A percentile compares a stretch with the other conserved stretches of the same genome.
phyloP scores from a whole-genome alignment of 2,888 invertebrate genomes.

The Agelastica alni region DNA sequence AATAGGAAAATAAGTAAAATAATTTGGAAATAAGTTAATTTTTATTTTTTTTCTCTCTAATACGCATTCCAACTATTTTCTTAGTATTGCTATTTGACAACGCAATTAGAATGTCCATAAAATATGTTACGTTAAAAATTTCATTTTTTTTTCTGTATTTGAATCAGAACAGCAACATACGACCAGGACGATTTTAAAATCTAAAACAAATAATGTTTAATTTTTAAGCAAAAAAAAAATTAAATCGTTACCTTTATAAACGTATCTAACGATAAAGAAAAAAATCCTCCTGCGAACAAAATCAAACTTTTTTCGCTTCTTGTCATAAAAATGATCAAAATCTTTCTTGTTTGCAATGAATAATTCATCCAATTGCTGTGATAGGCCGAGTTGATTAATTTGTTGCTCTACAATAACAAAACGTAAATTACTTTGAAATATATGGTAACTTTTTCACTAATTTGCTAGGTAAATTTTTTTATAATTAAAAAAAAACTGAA shows the following conservation, averaged over 20 bases:
- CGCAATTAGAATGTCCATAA: too few species aligned
- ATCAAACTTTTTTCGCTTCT: slow-evolving; percentile 58
- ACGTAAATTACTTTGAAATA: background rate
- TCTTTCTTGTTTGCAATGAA: slow-evolving; percentile 53
- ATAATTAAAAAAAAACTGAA: too few species aligned
- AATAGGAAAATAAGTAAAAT: too few species aligned
- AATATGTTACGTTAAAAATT: too few species aligned
- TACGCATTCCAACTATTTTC: too few species aligned
- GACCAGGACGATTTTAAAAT: slow-evolving; percentile 63
- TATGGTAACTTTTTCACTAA: too few species aligned
- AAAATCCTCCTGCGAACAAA: slow-evolving; percentile 58
- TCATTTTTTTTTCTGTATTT: slow-evolving; percentile 17
- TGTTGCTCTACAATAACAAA: slow-evolving; percentile 54
- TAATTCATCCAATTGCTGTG: slow-evolving; percentile 53
- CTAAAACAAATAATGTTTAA: slow-evolving; percentile 53
- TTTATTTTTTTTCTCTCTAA: too few species aligned
- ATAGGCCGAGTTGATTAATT: slow-evolving; percentile 56
- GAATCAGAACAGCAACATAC: slow-evolving; percentile 57
- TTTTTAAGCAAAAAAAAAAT: background rate
- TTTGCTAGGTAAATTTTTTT: too few species aligned
- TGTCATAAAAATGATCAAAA: slow-evolving; percentile 58
- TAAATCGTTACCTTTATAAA: slow-evolving; percentile 56
- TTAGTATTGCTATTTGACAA: too few species aligned
- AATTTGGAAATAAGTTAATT: too few species aligned
- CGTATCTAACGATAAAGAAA: slow-evolving; percentile 60